Conservation (phyloP, 2,888 invertebrate species). For the Apodemia mormo region DNA sequence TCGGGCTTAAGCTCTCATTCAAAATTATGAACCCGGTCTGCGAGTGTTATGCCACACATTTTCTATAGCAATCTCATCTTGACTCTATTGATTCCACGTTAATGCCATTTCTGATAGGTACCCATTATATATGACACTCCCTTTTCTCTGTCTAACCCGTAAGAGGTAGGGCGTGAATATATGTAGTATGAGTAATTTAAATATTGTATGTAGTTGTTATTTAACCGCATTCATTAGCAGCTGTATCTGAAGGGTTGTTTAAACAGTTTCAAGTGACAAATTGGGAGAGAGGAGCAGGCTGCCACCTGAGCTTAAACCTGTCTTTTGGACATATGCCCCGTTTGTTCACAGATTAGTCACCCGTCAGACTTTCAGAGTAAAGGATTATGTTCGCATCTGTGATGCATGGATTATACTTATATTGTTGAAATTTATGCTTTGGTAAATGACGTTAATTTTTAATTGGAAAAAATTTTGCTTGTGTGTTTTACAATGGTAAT, state of each 20-base stretch:
- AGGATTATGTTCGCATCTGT: slow-evolving; percentile 13
- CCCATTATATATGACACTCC: too few species aligned
- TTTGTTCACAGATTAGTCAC: slow-evolving; percentile 16
- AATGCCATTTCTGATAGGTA: too few species aligned
- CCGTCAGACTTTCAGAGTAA: neutral
- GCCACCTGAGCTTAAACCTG: slow-evolving; percentile 18
- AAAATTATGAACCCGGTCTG: too few species aligned
- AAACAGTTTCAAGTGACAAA: slow-evolving; percentile 14
- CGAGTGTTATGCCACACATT: too few species aligned
- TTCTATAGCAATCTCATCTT: too few species aligned
- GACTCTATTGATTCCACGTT: too few species aligned
- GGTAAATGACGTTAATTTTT: slow-evolving; percentile 7
- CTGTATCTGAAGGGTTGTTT: slow-evolving; percentile 2
- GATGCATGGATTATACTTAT: neutral
- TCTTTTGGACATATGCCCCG: slow-evolving; percentile 16
- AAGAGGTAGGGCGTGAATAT: too few species aligned
- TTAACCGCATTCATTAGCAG: neutral
- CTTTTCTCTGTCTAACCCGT: too few species aligned
- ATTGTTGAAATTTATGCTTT: slow-evolving; percentile 2
- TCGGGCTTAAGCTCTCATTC: too few species aligned
- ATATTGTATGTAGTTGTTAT: neutral
- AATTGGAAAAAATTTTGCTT: slow-evolving; percentile 6
- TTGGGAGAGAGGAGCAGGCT: neutral
- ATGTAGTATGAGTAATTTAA: too few species aligned
- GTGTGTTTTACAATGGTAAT: neutral